Conservation (phyloP, 30 jellyfish, hydroid and myxozoan genomes). For the Phacellophora camtschatica region DNA sequence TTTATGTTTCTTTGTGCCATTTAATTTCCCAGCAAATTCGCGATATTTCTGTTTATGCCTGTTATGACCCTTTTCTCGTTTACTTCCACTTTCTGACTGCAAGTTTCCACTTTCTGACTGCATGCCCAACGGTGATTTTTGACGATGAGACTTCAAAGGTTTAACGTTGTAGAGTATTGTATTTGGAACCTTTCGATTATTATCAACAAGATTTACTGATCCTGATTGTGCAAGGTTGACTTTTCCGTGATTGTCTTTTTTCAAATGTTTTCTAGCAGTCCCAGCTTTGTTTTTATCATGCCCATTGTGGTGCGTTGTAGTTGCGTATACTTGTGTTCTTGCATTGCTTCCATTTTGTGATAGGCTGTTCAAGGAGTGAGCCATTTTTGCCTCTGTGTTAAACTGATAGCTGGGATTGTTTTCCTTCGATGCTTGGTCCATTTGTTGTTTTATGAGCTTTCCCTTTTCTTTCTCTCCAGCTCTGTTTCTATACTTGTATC, state of each 20-base stretch:
- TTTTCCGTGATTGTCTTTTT: too few species aligned
- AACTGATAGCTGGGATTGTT: conserved; percentile 37
- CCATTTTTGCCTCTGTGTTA: conserved; percentile 22
- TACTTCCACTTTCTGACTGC: not conserved
- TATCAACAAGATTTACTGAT: too few species aligned
- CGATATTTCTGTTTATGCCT: not conserved
- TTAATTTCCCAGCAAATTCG: not conserved
- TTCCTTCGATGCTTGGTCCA: conserved; percentile 43
- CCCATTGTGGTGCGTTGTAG: not conserved
- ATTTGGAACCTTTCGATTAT: not conserved
- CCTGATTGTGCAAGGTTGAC: too few species aligned
- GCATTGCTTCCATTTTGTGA: not conserved
- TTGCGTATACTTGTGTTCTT: not conserved
- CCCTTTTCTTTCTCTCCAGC: conserved; percentile 66
- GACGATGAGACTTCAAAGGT: conserved; percentile 28
- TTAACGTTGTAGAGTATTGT: conserved; percentile 31
- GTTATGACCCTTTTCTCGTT: not conserved
- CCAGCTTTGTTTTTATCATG: not conserved
- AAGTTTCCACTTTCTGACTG: not conserved
- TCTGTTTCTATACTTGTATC: conserved; percentile 66
- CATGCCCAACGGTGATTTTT: too few species aligned
- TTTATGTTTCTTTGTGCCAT: not conserved
- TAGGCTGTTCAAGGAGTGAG: not conserved
- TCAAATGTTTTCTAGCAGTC: too few species aligned
- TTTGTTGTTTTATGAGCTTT: conserved; percentile 43